A percentile compares a stretch with the other conserved stretches of the same genome.
These are phyloP conservation scores for Dasyprocta punctata DNA, from an alignment of 2,113 vertebrate genomes.

Conservation along the genomic window DNA sequence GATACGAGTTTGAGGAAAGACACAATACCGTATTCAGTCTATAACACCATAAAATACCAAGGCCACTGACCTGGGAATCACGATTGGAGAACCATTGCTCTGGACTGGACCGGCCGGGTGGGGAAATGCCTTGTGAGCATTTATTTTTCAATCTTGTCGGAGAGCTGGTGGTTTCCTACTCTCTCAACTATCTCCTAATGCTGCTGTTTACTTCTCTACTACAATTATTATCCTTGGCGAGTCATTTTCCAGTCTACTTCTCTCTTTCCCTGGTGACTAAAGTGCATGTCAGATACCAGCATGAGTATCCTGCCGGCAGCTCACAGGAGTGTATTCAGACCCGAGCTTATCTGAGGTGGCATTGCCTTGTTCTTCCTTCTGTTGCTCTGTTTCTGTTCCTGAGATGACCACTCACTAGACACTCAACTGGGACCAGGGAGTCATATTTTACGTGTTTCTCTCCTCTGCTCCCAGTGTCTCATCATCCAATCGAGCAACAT, in stretches of 20 bases:
- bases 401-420: background rate
- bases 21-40: background rate
- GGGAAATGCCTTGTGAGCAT: background rate
- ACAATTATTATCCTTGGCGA: background rate
- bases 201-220: background rate
- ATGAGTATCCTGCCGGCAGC: background rate
- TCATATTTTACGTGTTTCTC: background rate
- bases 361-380: background rate
- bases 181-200: background rate
- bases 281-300: background rate
- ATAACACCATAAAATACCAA: background rate
- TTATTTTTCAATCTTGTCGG: background rate
- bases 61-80: background rate
- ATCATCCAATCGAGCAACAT: background rate
- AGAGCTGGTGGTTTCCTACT: background rate
- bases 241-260: background rate
- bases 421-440: background rate
- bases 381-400: background rate
- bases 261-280: background rate
- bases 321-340: background rate
- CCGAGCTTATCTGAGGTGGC: background rate
- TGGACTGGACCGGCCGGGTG: background rate
- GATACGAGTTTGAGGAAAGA: background rate
- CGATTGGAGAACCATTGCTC: background rate
- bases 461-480: background rate